phyloP scores from a whole-genome alignment of 2,888 invertebrate species.

The Heliconius charithonia region DNA sequence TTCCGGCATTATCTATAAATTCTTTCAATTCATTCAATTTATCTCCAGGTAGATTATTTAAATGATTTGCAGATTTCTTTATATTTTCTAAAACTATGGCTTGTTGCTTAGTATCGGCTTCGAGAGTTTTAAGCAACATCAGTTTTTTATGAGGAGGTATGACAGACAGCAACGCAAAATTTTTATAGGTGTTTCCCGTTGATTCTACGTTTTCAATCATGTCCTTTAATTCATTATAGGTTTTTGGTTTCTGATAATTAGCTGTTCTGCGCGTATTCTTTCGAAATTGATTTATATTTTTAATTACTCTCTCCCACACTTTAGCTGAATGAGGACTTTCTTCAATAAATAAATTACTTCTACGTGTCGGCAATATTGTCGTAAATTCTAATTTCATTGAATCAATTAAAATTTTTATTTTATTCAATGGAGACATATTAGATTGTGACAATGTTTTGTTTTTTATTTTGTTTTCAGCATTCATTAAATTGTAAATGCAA shows the following conservation, averaged over 20 bases:
- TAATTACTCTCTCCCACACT: conserved; percentile 70
- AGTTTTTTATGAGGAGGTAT: conserved; percentile 60
- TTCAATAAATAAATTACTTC: conserved; percentile 50
- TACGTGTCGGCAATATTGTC: conserved; percentile 52
- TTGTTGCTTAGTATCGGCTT: conserved; percentile 58
- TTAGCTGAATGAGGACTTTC: conserved; percentile 64
- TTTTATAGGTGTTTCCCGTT: conserved; percentile 61
- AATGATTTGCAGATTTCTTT: conserved; percentile 49
- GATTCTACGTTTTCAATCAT: conserved; percentile 58
- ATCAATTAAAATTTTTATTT: conserved; percentile 60
- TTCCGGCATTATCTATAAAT: conserved; percentile 59
- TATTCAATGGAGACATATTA: conserved; percentile 49
- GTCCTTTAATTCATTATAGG: conserved; percentile 58
- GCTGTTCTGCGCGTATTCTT: conserved; percentile 57
- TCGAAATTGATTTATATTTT: conserved; percentile 56
- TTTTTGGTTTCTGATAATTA: conserved; percentile 51
- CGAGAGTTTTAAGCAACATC: conserved; percentile 63
- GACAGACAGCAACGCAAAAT: conserved; percentile 54
- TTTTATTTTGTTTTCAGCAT: conserved; percentile 41
- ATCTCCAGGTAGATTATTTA: conserved; percentile 51
- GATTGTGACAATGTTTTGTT: conserved; percentile 16
- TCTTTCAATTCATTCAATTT: conserved; percentile 55
- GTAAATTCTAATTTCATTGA: conserved; percentile 61
- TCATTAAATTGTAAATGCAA: conserved; percentile 69
- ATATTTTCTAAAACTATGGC: conserved; percentile 58